Percentiles rank a stretch among this genome's conserved stretches.
Conservation (phyloP, 2,888 invertebrate species). For the Masnerella sp. region DNA sequence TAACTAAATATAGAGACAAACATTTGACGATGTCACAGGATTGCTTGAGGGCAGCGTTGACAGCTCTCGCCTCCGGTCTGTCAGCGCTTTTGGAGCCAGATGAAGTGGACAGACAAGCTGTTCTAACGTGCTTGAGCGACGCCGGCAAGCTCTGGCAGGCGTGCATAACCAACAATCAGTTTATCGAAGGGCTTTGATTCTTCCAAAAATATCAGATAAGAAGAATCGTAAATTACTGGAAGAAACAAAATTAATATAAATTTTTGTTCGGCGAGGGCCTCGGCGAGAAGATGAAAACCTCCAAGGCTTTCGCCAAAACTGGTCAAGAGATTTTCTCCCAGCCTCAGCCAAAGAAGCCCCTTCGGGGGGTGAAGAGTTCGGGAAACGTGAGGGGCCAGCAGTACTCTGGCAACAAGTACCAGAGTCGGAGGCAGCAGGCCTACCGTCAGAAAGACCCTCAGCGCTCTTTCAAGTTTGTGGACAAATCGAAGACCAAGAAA, state of each 20-base stretch:
- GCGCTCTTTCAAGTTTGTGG: slow-evolving; percentile 5
- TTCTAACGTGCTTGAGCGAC: slow-evolving; percentile 16
- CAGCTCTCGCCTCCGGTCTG: slow-evolving; percentile 26
- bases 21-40: slow-evolving; percentile 36
- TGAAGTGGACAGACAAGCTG: slow-evolving; percentile 12
- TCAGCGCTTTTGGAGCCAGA: neutral
- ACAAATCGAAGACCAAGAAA: slow-evolving; percentile 6
- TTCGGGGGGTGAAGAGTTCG: neutral
- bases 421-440: slow-evolving; percentile 23
- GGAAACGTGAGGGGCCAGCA: slow-evolving; percentile 43
- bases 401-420: slow-evolving; percentile 4
- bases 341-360: neutral
- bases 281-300: slow-evolving; percentile 24
- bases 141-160: slow-evolving; percentile 20
- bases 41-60: slow-evolving; percentile 28
- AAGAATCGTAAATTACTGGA: slow-evolving; percentile 30
- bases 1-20: slow-evolving; percentile 44
- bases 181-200: slow-evolving; percentile 35
- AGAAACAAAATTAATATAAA: slow-evolving; percentile 24
- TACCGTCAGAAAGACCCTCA: slow-evolving; percentile 7
- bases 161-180: slow-evolving; percentile 28
- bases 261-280: slow-evolving; percentile 37
- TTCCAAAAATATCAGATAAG: slow-evolving; percentile 31
- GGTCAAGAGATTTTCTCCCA: slow-evolving; percentile 27
- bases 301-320: slow-evolving; percentile 32